Evolutionary conservation across 2,888 invertebrate genomes (phyloP), one percentile per base, ranked within the genome.

Genomic region (Sericinus montela): DNA sequence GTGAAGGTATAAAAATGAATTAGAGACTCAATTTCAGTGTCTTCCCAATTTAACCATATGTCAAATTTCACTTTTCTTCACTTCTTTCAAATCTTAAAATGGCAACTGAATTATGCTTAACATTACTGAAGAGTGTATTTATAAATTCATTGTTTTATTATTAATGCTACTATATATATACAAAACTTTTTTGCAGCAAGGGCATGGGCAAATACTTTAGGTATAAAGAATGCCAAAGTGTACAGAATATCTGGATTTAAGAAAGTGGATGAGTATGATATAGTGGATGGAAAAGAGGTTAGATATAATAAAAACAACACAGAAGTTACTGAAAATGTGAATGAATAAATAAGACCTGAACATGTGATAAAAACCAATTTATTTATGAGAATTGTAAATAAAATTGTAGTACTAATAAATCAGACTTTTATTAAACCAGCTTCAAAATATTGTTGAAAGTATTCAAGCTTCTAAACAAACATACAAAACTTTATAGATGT

Each of bases 201-300:
- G 63, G 84, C 90, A 51, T 92, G 91, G 90, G 85, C 90, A 1
- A 86, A 85, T 56, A 82, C 90, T 11, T 71, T 92, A 53, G 90
- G 90, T 48, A 87, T 91, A 45, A 80, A 84, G 60, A 87, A 92
- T 70, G 91, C 91, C 1, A 88, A 82, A 58, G 91, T 92, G 0
- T 80, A 87, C 35, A 84, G 83, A 70, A 70, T 91, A 65, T 78
- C 85, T 34, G 91, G 91, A n/a, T 69, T 91, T 1, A 60, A 53
- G 34, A 83, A 85, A 40, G 79, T 83, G 4, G 84, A 81, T 56
- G 87, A 88, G 64, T 88, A 87, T 79, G 80, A 86, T 25, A 87
- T 88, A 54, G 62, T 84, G 43, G 81, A 86, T 13, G 88, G 88
- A 29, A 50, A 74, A 60, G 56, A 69, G 53, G 66, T 68, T 29